Evolutionary conservation across 2,888 invertebrate species (phyloP), one percentile per base, ranked within the genome.

Genomic region (Conomelus anceps): DNA sequence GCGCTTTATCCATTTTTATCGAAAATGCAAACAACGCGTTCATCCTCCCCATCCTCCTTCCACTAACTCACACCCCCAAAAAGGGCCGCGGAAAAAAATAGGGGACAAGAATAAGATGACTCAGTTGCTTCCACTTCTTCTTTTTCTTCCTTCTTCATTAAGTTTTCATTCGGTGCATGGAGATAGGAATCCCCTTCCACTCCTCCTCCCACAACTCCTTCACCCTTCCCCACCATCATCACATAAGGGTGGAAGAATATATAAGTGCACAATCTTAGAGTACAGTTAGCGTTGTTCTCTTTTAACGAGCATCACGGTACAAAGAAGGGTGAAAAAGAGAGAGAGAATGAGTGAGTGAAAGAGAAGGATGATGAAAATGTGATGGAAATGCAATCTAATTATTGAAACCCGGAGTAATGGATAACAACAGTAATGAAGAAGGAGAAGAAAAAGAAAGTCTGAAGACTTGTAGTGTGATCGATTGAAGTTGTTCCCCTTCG

Each of bases 121-220:
- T 90, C 90, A 89, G 90, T 86, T n/a, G 63, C n/a, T 13, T 63
- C 20, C n/a, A n/a, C n/a, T 63, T n/a, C n/a, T 63, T 63, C 3
- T 7, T 63, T 3, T 7, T 41, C n/a, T 6, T 22, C 41, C 20
- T 88, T 23, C 84, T 88, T 90, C 90, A 89, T 90, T 90, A 90
- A 90, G 89, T 90, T 90, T 90, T 90, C 90, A 90, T 90, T 87
- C 26, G 41, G 89, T 87, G 89, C 86, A 89, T 88, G 63, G 84
- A 89, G 88, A 88, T 89, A 41, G 41, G 34, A 9, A 17, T 34
- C 17, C 63, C 17, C 63, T 63, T 63, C 63, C n/a, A n/a, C n/a
- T n/a, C n/a, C n/a, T n/a, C n/a, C n/a, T n/a, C n/a, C n/a, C n/a
- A n/a, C n/a, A n/a, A n/a, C n/a, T n/a, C n/a, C n/a, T n/a, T n/a